Conservation (phyloP, 2,797 vertebrate species). For the Melanotaenia maccullochi region DNA sequence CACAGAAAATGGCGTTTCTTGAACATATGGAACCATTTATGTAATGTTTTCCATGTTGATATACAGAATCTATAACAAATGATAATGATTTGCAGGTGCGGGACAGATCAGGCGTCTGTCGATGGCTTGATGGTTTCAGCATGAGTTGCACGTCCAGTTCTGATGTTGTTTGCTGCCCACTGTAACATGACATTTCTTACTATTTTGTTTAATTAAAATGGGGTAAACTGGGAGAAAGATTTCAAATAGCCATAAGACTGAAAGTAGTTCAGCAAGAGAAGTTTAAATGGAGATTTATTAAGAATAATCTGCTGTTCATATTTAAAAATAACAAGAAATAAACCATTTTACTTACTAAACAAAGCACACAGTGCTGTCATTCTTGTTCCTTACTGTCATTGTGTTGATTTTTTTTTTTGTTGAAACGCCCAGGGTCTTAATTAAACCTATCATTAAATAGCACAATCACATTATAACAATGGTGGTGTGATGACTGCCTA, state of each 20-base stretch:
- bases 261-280: constrained; percentile 4
- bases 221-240: constrained; percentile 21
- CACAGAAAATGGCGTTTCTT: constrained; percentile 87
- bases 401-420: constrained; percentile 61
- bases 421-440: constrained; percentile 49
- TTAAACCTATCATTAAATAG: constrained; percentile 44
- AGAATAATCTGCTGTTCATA: neutral
- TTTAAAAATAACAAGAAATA: constrained; percentile 24
- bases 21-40: constrained; percentile 93
- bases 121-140: constrained; percentile 85
- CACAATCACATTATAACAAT: constrained; percentile 26
- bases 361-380: neutral
- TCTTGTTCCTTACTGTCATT: constrained; percentile 54
- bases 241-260: constrained; percentile 13
- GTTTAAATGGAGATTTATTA: constrained; percentile 19
- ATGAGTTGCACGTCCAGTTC: constrained; percentile 60
- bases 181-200: constrained; percentile 65
- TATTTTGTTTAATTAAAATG: constrained; percentile 51
- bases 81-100: constrained; percentile 94
- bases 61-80: constrained; percentile 93
- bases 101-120: constrained; percentile 81
- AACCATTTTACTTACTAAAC: neutral
- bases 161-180: constrained; percentile 28
- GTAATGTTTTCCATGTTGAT: constrained; percentile 90
- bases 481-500: neutral